Conservation (phyloP, 2,888 invertebrate genomes). For the Nemotelus nigrinus region DNA sequence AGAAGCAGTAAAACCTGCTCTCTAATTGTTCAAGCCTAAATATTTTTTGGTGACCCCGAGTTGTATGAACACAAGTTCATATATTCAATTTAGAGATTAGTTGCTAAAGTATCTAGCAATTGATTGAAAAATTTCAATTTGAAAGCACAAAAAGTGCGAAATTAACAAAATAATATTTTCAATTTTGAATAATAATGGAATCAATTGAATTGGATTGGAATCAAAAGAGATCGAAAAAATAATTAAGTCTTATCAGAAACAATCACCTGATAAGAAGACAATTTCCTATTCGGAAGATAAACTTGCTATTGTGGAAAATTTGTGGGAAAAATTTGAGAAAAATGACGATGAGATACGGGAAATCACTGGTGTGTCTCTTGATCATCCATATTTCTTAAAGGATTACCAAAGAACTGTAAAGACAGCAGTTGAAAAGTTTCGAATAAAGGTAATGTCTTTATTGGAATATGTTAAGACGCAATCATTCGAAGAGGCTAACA, state of each 20-base stretch:
- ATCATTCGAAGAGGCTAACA: background rate
- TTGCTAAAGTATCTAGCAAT: no score
- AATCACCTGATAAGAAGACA: slow-evolving; percentile 2
- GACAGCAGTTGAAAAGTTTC: background rate
- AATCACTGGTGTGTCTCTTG: background rate
- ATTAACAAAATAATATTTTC: no score
- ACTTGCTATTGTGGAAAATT: background rate
- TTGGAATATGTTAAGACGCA: background rate
- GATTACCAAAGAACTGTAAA: slow-evolving; percentile 2
- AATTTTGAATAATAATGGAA: background rate
- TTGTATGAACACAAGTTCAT: no score
- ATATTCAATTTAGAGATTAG: no score
- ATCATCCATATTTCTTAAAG: slow-evolving; percentile 6
- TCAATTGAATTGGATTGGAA: background rate
- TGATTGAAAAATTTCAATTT: no score
- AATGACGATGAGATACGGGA: background rate
- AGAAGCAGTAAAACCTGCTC: no score
- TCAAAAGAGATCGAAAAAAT: slow-evolving; percentile 8
- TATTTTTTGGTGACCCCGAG: no score
- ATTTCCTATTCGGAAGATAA: background rate
- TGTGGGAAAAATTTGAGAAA: slow-evolving; percentile 1
- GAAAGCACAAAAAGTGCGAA: no score
- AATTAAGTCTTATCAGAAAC: background rate
- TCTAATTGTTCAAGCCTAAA: no score
- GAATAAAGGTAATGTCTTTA: background rate